phyloP scores from a whole-genome alignment of 2,797 vertebrate genomes.

The Tangara arthus region DNA sequence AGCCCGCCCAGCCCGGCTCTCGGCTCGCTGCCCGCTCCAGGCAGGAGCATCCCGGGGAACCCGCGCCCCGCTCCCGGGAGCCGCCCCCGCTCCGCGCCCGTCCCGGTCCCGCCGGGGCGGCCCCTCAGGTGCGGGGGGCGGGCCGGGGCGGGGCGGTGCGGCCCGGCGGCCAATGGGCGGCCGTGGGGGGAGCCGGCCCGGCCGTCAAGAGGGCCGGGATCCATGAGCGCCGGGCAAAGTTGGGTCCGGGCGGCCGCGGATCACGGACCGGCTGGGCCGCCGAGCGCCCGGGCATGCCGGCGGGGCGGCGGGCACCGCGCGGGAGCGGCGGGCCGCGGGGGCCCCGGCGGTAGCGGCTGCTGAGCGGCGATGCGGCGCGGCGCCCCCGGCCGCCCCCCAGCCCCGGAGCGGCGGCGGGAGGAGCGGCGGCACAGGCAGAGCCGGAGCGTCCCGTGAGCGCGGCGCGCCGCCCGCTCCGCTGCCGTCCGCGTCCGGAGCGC shows the following conservation, averaged over 20 bases:
- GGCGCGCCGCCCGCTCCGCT: background rate
- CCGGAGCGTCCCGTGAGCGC: background rate
- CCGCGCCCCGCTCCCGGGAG: background rate
- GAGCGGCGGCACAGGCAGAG: background rate
- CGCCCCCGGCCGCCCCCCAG: background rate
- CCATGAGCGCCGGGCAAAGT: constrained; percentile 26
- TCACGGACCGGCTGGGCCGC: background rate
- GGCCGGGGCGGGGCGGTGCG: background rate
- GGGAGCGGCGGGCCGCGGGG: background rate
- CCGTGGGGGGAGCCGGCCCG: background rate
- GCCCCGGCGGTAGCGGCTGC: background rate
- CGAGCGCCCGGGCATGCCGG: background rate
- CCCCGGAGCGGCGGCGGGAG: background rate
- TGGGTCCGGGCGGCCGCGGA: background rate
- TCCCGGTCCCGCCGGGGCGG: background rate
- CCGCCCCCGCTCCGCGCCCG: background rate
- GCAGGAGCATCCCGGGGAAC: background rate
- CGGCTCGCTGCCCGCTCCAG: background rate
- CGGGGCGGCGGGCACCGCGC: background rate
- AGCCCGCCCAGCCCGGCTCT: too few relatives aligned
- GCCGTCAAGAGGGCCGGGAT: constrained; percentile 35
- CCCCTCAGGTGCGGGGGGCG: background rate
- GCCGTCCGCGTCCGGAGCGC: background rate
- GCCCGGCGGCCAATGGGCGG: background rate
- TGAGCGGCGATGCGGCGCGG: background rate